phyloP scores from a whole-genome alignment of 2,888 invertebrate species.

The Ophion obscuratus region DNA sequence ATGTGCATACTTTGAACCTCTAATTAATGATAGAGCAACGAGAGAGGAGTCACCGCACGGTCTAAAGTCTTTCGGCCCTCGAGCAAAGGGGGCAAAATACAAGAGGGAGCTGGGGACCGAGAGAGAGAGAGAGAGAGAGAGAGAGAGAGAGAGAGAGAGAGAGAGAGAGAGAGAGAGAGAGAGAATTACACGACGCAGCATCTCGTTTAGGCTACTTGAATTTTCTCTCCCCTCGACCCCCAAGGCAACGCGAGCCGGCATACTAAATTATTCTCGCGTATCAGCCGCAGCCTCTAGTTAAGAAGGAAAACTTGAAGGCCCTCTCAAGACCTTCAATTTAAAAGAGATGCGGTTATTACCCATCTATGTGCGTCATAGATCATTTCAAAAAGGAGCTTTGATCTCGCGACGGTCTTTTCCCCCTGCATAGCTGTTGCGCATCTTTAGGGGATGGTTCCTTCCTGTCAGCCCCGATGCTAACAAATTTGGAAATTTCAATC shows the following conservation, averaged over 20 bases:
- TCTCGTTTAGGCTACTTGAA: constrained; percentile 56
- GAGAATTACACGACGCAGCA: constrained; percentile 17
- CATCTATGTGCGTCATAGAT: constrained; percentile 12
- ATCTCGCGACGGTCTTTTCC: neutral
- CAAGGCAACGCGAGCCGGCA: constrained; percentile 26
- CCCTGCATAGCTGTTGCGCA: neutral
- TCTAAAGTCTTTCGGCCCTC: constrained; percentile 33
- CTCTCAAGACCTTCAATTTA: constrained; percentile 35
- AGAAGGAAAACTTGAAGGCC: constrained; percentile 27
- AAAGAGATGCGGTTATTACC: constrained; percentile 24
- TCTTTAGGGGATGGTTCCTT: neutral
- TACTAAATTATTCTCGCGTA: constrained; percentile 59
- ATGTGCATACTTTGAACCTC: constrained; percentile 77
- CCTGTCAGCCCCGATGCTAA: neutral
- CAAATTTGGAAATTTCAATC: neutral
- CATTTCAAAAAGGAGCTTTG: constrained; percentile 28
- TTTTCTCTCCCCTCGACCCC: constrained; percentile 30
- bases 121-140: constrained; percentile 3
- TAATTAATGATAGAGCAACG: constrained; percentile 76
- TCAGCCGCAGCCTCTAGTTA: constrained; percentile 30
- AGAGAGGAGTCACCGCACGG: constrained; percentile 21
- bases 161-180: constrained; percentile 2
- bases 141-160: neutral
- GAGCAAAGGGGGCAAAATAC: constrained; percentile 33
- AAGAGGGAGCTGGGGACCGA: neutral